Evolutionary conservation across 2,797 vertebrate species (phyloP), one percentile per base, ranked within the genome.

Genomic region (Antrozous pallidus): DNA sequence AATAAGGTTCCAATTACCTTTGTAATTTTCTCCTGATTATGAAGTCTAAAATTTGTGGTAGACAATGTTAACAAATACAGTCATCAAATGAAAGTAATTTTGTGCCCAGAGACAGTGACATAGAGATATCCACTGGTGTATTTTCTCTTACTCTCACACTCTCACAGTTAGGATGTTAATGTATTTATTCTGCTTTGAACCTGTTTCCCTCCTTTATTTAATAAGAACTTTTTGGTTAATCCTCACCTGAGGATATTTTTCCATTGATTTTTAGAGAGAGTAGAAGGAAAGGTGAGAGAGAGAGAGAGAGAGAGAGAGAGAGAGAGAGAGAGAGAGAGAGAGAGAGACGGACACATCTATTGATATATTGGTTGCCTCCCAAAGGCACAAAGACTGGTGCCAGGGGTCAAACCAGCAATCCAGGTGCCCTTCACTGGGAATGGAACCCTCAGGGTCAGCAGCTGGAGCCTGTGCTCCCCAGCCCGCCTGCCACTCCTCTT

Each of bases 31-130:
- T 70, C 87, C 56, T 70, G 38, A 75, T 88, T 77, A 38, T 78
- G 58, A 82, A 86, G 26, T 42, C 14, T 67, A 26, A 89, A 73
- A 54, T 83, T 90, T 61, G 33, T 33, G 80, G 26, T 77, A 84
- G 71, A 92, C 22, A 94, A 84, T 38, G 24, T 49, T 88, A 80
- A 63, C 31, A 61, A 56, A 86, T 24, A 38, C 40, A 78, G 54
- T 86, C 65, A 6, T 88, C 45, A 83, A 71, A 81, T 83, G 75
- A 95, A 51, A 45, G 42, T 92, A 93, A 58, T 61, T 91, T 93
- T 89, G 70, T 33, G 70, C 26, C 42, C 28, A 90, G n/a, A 86
- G 33, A 78, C 40, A 78, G n/a, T 51, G 38, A 79, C 45, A 18
- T 61, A 69, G 54, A 75, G 54, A 70, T 70, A 81, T 54, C 12